Evolutionary conservation across 2,113 vertebrate species (phyloP).

Genomic region (Nematolebias whitei): DNA sequence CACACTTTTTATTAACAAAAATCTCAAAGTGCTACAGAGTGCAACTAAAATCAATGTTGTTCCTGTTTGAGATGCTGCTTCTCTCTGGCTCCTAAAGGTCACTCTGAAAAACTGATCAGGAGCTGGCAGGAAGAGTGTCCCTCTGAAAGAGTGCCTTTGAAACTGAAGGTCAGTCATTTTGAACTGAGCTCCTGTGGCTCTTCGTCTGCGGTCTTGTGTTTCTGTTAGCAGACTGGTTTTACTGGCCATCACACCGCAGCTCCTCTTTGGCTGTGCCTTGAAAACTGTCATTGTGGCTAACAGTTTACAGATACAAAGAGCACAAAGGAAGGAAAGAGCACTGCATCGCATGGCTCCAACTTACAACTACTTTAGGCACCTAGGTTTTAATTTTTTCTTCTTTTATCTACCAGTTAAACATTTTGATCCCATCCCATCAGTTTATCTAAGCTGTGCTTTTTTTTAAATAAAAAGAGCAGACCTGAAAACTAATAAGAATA

Average conservation of each 20-base stretch:
- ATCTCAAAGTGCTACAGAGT: no score
- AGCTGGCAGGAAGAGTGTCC: conserved; percentile 4
- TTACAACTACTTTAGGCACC: no score
- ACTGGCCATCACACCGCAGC: not conserved
- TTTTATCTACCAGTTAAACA: no score
- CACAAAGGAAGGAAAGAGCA: conserved; percentile 8
- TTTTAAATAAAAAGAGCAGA: no score
- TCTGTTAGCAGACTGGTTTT: conserved; percentile 4
- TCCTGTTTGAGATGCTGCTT: no score
- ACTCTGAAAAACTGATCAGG: conserved; percentile 34
- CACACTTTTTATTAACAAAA: no score
- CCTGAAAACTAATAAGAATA: no score
- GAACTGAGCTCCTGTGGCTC: conserved; percentile 3
- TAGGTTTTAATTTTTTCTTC: no score
- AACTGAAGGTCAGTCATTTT: conserved; percentile 18
- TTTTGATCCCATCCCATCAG: no score
- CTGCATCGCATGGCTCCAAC: not conserved
- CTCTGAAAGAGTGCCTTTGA: not conserved
- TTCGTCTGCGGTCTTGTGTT: not conserved
- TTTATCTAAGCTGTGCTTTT: no score
- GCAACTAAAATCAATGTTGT: no score
- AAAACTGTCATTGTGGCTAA: conserved; percentile 58
- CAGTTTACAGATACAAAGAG: conserved; percentile 15
- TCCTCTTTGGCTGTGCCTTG: conserved; percentile 35
- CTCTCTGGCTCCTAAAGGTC: conserved; percentile 38